Conservation (phyloP, 2,888 invertebrate genomes). For the Cheilosia vernalis region DNA sequence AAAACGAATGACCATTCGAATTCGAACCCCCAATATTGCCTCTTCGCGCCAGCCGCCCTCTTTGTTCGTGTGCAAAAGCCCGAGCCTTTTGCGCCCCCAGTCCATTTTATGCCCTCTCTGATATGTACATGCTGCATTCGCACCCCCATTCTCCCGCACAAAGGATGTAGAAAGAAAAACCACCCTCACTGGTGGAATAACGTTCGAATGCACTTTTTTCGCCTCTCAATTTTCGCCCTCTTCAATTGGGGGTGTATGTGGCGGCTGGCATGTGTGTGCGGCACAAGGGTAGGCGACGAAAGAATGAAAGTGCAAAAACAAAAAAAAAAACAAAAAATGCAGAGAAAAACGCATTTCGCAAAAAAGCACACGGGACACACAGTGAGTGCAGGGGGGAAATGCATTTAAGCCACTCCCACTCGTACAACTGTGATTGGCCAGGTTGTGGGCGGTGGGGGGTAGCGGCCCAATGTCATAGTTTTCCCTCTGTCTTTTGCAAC, state of each 20-base stretch:
- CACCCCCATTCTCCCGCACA: conserved; percentile 40
- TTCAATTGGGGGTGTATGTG: conserved; percentile 53
- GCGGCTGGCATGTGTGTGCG: conserved; percentile 38
- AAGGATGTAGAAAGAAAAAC: neutral
- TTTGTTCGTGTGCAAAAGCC: conserved; percentile 48
- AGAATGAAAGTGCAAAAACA: conserved; percentile 64
- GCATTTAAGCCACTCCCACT: conserved; percentile 74
- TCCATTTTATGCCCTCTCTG: conserved; percentile 16
- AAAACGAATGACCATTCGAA: conserved; percentile 65
- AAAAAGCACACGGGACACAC: conserved; percentile 25
- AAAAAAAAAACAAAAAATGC: conserved; percentile 18
- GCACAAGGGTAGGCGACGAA: conserved; percentile 33
- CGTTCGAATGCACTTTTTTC: conserved; percentile 68
- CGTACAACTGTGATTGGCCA: conserved; percentile 73
- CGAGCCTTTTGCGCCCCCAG: conserved; percentile 60
- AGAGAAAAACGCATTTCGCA: conserved; percentile 66
- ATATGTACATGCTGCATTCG: conserved; percentile 49
- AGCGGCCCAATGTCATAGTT: conserved; percentile 70
- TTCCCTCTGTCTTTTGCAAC: conserved; percentile 62
- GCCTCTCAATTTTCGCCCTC: conserved; percentile 53
- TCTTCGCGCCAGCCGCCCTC: conserved; percentile 37
- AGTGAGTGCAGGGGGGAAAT: conserved; percentile 30
- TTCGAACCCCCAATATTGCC: conserved; percentile 60
- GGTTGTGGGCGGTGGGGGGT: conserved; percentile 63
- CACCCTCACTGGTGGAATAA: conserved; percentile 32